Base-by-base conservation (phyloP, 1,140 invertebrate genomes). In the Diorhabda carinulata region DNA sequence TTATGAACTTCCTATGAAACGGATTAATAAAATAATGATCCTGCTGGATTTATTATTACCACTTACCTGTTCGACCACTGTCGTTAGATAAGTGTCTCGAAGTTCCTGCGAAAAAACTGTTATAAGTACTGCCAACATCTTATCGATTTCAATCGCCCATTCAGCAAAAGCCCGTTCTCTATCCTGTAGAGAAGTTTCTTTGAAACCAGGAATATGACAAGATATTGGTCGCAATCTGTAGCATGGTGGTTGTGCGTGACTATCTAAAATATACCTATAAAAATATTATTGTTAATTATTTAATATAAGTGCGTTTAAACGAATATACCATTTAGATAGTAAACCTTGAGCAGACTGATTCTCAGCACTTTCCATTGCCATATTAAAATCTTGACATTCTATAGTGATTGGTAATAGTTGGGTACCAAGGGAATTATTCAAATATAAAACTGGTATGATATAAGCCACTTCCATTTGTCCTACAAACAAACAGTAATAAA, bases 81-180 rank as follows among this genome's bases (percentile, higher is more conserved):
- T 93, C 8, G 88, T 90, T 63, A 92, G 84, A 81, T 93, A 94
- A 5, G 90, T 91, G 73, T 92, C 90, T 72, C 88, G 85, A 5
- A 91, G 85, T 78, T 91, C 90, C 74, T 88, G 85, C 9, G 90
- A 87, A 74, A 90, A 87, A 0, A 92, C 87, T 10, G 87, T 86
- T 56, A 90, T 83, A 25, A 95, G 83, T 3, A 91, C 84, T 44
- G 82, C 81, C 3, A 90, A 82, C 69, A 92, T 86, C 80, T 87
- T 87, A 72, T 90, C 83, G 3, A 85, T 82, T 77, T 90, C 74
- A 81, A 82, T 72, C 82, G 85, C 73, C 86, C 89, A 82, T 84
- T 87, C 86, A 75, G 73, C 84, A 75, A 85, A 79, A 57, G 81
- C 82, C 70, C 77, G 78, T 73, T 84, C 83, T 66, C 78, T 78